A percentile compares a stretch with the other conserved stretches of the same genome.
phyloP scores from a whole-genome alignment of 2,113 vertebrate genomes.

The Larimichthys crocea region DNA sequence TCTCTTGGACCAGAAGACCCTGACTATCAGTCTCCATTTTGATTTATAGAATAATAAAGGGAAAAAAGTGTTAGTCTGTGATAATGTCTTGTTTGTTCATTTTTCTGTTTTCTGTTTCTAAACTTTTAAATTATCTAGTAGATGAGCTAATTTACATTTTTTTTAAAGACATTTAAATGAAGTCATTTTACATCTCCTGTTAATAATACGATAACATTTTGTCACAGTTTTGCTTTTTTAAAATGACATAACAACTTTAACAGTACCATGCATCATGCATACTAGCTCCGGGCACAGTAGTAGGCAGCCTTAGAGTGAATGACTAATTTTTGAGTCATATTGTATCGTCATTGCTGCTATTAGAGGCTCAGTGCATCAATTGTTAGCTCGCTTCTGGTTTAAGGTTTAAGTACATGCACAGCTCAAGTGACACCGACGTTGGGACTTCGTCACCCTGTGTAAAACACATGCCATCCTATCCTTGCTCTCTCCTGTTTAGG shows the following conservation, averaged over 20 bases:
- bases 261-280: no score
- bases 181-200: neutral
- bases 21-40: neutral
- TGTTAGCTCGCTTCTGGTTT: neutral
- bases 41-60: neutral
- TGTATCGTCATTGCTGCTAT: neutral
- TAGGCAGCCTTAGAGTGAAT: neutral
- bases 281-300: no score
- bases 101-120: neutral
- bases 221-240: no score
- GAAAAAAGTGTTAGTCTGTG: neutral
- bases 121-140: no score
- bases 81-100: no score
- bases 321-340: neutral
- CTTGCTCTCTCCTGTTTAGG: slow-evolving; percentile 57
- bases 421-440: slow-evolving; percentile 34
- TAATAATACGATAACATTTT: neutral
- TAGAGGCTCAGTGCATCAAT: neutral
- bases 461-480: slow-evolving; percentile 67
- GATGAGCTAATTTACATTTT: no score
- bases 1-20: no score
- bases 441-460: slow-evolving; percentile 60
- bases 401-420: neutral
- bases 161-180: neutral
- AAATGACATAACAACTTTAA: neutral